phyloP scores from a whole-genome alignment of 1,140 invertebrate species.

The Euwallacea fornicatus region DNA sequence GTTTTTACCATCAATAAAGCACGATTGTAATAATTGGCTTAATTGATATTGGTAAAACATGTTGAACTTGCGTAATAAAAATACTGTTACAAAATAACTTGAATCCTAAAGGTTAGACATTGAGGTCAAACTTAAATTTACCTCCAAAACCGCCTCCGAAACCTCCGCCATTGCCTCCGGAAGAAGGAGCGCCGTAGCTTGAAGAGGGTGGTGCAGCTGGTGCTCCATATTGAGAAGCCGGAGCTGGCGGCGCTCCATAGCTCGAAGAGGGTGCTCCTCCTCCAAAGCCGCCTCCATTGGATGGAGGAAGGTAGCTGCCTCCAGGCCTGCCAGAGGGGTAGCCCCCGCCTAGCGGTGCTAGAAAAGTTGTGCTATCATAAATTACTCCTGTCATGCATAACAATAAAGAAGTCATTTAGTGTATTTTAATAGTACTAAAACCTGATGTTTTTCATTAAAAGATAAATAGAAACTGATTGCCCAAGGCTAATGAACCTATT shows the following conservation, averaged over 20 bases:
- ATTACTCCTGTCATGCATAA: no score
- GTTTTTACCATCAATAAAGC: no score
- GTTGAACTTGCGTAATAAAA: neutral
- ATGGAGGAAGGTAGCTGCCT: slow-evolving; percentile 47
- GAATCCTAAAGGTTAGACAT: neutral
- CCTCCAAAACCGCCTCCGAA: slow-evolving; percentile 44
- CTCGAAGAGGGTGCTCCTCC: slow-evolving; percentile 51
- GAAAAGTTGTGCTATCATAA: neutral
- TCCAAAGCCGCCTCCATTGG: slow-evolving; percentile 26
- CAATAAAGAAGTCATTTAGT: no score
- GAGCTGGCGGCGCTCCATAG: slow-evolving; percentile 55
- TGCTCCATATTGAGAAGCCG: slow-evolving; percentile 55
- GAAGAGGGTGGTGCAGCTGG: slow-evolving; percentile 45
- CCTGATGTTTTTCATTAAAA: no score
- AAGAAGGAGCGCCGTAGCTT: slow-evolving; percentile 56
- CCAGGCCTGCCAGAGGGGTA: slow-evolving; percentile 45
- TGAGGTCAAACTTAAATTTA: slow-evolving; percentile 3
- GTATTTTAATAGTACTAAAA: no score
- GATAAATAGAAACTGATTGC: no score
- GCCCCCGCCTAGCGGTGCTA: slow-evolving; percentile 40
- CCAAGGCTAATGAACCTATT: no score
- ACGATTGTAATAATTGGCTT: no score
- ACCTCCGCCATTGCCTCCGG: slow-evolving; percentile 40
- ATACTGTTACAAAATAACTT: neutral
- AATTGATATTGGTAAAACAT: no score